Evolutionary conservation across 2,113 vertebrate species (phyloP).

Genomic region (Meriones unguiculatus): DNA sequence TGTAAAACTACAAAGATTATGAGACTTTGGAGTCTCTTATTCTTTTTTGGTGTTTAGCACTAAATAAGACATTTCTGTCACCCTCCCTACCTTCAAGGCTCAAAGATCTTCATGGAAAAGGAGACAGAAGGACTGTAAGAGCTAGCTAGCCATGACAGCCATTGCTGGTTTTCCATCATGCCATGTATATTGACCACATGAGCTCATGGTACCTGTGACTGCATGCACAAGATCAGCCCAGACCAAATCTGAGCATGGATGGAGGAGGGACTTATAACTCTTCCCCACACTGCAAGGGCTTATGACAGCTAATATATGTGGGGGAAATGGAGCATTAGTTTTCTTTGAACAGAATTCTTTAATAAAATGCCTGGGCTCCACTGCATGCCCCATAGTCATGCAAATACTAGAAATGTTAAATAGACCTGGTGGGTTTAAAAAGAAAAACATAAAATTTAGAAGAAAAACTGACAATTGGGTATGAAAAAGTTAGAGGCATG

Average conservation of each 20-base stretch:
- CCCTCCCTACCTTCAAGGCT: background rate
- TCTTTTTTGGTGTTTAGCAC: background rate
- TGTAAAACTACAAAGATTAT: background rate
- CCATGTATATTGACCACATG: background rate
- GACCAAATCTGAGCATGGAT: background rate
- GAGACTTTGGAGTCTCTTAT: background rate
- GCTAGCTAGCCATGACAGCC: background rate
- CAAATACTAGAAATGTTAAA: background rate
- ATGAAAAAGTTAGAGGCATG: background rate
- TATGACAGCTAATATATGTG: background rate
- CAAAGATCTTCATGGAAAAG: background rate
- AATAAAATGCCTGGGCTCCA: background rate
- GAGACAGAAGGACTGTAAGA: background rate
- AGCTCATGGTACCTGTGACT: background rate
- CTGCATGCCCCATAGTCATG: background rate
- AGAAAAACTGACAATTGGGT: background rate
- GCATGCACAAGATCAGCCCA: background rate
- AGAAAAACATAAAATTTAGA: background rate
- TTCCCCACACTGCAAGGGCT: background rate
- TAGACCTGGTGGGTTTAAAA: background rate
- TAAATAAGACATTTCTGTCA: background rate
- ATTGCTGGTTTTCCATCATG: background rate
- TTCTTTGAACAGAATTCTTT: background rate
- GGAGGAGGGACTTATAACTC: background rate
- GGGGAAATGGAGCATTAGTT: background rate